Conservation (phyloP, 2,888 invertebrate species). For the Antheraea assamensis region DNA sequence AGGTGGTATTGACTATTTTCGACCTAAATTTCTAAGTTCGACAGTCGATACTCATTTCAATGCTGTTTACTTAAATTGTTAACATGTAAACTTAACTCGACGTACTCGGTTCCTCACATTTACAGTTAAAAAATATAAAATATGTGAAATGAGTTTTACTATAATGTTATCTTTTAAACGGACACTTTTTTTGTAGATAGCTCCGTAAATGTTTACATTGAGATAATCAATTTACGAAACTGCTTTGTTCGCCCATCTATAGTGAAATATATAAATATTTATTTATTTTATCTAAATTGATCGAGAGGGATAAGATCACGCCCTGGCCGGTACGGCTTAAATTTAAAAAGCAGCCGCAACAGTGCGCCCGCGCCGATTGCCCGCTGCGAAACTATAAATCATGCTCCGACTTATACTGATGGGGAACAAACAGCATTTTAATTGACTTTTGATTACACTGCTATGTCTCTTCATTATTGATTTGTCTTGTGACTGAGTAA, state of each 20-base stretch:
- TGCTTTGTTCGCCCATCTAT: slow-evolving; percentile 78
- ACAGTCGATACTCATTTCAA: slow-evolving; percentile 25
- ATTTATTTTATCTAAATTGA: slow-evolving; percentile 80
- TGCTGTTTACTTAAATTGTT: slow-evolving; percentile 23
- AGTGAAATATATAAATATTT: slow-evolving; percentile 80
- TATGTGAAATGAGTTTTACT: not conserved
- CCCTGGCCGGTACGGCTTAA: slow-evolving; percentile 74
- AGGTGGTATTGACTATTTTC: slow-evolving; percentile 32
- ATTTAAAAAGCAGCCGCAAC: slow-evolving; percentile 77
- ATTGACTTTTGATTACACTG: slow-evolving; percentile 76
- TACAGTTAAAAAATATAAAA: slow-evolving; percentile 23
- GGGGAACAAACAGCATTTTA: slow-evolving; percentile 78
- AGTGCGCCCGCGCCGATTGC: slow-evolving; percentile 66
- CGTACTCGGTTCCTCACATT: slow-evolving; percentile 12
- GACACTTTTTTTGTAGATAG: slow-evolving; percentile 21
- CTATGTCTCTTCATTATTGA: slow-evolving; percentile 68
- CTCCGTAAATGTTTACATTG: slow-evolving; percentile 55
- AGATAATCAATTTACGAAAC: slow-evolving; percentile 79
- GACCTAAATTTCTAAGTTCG: slow-evolving; percentile 26
- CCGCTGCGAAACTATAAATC: slow-evolving; percentile 81
- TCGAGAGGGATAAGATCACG: slow-evolving; percentile 79
- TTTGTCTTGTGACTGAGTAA: slow-evolving; percentile 49
- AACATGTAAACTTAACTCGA: slow-evolving; percentile 19
- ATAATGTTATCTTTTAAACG: not conserved
- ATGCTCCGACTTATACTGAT: slow-evolving; percentile 56